A percentile compares a stretch with the other conserved stretches of the same genome.
Evolutionary conservation across 2,113 vertebrate species (phyloP).

Genomic region (Catharus bicknelli): DNA sequence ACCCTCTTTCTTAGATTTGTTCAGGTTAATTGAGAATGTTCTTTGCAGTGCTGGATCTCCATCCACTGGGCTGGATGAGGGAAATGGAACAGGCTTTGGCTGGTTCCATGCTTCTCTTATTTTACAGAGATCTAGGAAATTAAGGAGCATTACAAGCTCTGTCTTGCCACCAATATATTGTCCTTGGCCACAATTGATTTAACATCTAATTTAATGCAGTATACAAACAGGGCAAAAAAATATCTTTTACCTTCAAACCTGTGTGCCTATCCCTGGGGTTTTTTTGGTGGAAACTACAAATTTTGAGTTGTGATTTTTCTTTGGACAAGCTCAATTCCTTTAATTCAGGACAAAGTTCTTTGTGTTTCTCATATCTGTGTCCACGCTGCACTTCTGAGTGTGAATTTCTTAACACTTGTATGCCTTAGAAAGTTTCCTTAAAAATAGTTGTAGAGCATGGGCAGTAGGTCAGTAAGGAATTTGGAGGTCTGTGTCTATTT

Average conservation of each 20-base stretch:
- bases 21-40: neutral
- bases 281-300: neutral
- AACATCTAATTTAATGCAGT: neutral
- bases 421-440: neutral
- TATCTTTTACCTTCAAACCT: neutral
- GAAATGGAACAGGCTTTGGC: neutral
- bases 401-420: rapidly evolving
- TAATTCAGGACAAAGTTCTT: neutral
- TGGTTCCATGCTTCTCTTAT: neutral
- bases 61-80: neutral
- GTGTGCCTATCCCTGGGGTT: rapidly evolving
- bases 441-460: neutral
- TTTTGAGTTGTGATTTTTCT: neutral
- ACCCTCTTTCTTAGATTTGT: no score
- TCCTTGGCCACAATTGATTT: neutral
- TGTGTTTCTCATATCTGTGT: neutral
- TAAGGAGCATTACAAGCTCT: neutral
- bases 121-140: neutral
- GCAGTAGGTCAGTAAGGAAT: neutral
- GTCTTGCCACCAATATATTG: neutral
- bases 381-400: neutral
- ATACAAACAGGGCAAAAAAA: neutral
- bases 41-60: neutral
- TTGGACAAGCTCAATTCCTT: neutral
- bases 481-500: neutral